These are phyloP conservation scores for Clusia tigrina DNA, from an alignment of 2,888 invertebrate species.

Conservation along the genomic window DNA sequence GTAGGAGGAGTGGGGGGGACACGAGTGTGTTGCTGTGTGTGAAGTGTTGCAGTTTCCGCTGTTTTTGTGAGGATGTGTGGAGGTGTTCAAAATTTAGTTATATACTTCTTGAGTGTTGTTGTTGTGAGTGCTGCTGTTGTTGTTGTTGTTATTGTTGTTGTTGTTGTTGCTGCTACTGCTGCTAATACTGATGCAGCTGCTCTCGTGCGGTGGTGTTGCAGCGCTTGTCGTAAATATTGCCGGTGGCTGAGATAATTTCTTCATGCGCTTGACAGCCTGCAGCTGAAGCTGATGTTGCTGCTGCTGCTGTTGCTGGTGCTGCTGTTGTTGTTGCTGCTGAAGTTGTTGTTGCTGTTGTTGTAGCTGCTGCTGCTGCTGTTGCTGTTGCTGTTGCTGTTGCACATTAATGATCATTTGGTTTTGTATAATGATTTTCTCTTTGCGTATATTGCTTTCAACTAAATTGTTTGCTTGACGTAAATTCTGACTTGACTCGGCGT, in stretches of 20 bases:
- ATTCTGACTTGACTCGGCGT: constrained; percentile 52
- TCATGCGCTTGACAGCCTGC: constrained; percentile 45
- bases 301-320: constrained; percentile 41
- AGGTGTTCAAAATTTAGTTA: constrained; percentile 51
- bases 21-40: constrained; percentile 29
- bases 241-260: constrained; percentile 41
- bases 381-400: constrained; percentile 55
- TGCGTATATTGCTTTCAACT: constrained; percentile 39
- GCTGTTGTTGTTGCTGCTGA: constrained; percentile 39
- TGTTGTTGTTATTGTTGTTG: constrained; percentile 38
- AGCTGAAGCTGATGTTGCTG: constrained; percentile 44
- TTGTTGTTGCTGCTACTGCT: constrained; percentile 32
- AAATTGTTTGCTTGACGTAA: constrained; percentile 46
- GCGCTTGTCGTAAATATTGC: constrained; percentile 47
- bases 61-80: constrained; percentile 33
- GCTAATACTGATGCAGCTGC: constrained; percentile 36
- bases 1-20: constrained; percentile 39
- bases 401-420: constrained; percentile 62
- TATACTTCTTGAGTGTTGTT: constrained; percentile 36
- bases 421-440: constrained; percentile 61
- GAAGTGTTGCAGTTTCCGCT: constrained; percentile 37
- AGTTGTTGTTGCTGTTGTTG: constrained; percentile 62
- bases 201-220: constrained; percentile 41
- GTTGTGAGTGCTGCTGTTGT: constrained; percentile 33
- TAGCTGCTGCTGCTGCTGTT: constrained; percentile 55